Evolutionary conservation across 1,140 invertebrate genomes (phyloP), one percentile per base, ranked within the genome.

Genomic region (Listronotus bonariensis): DNA sequence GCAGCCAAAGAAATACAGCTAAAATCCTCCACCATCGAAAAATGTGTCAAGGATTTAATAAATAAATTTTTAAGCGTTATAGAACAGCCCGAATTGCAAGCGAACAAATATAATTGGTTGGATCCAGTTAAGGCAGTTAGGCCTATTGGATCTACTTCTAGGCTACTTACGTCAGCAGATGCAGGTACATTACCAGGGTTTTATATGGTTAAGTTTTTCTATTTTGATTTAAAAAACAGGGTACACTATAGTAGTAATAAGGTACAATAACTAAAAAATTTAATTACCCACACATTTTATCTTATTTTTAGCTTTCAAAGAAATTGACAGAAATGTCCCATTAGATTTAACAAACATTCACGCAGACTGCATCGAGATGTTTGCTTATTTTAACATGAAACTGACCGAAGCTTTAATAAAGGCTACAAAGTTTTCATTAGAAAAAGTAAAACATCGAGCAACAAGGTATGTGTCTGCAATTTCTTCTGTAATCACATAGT

Each of bases 341-440:
- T 81, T 86, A 69, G 86, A 89, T 67, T 71, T 87, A 17, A 70
- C 73, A 61, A 82, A 82, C 51, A 81, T 88, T 9, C 84, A 89
- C n/a, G 85, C 84, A 40, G 87, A 90, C 74, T 90, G 87, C 67
- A 87, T 90, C 75, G 88, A 91, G 73, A 73, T 91, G 15, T 91
- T 90, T 76, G 84, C 84, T 9, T 88, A 86, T 75, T 91, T 89
- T 71, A 89, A 89, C 72, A 84, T 84, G 32, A 89, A 89, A 78
- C 82, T 89, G 17, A 80, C 87, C 41, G 87, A 89, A 63, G 78
- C 87, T 12, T 78, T 92, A 15, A 86, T 89, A 5, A 88, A 87
- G 71, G 84, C 85, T 58, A 89, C 87, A 0, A 87, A 86, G 72
- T 78, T 81, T 20, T 88, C 88, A n/a, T 77, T 92, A 42, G 88